These are phyloP conservation scores for Epirrita christyi DNA, from an alignment of 2,888 invertebrate genomes.

Conservation along the genomic window DNA sequence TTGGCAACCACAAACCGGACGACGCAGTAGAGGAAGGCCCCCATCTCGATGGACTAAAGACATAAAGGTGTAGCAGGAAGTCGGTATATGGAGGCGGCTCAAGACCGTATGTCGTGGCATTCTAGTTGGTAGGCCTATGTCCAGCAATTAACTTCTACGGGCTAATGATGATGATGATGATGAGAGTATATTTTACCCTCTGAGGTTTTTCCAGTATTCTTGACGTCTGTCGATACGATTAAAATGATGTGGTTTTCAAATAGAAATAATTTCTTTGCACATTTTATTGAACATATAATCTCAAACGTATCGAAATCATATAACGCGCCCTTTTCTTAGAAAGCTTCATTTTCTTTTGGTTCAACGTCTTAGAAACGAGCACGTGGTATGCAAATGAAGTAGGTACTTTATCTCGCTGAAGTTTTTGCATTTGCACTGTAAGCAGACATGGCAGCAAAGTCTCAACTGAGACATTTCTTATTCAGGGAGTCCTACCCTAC, in stretches of 20 bases:
- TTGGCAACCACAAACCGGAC: too few relatives aligned
- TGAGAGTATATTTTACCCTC: background rate
- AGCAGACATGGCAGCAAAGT: slow-evolving; percentile 20
- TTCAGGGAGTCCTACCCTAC: slow-evolving; percentile 12
- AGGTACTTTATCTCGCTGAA: slow-evolving; percentile 26
- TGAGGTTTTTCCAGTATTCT: too few relatives aligned
- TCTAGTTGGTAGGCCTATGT: too few relatives aligned
- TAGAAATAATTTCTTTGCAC: slow-evolving; percentile 9
- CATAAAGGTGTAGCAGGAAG: too few relatives aligned
- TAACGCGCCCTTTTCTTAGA: slow-evolving; percentile 14
- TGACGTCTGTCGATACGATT: slow-evolving; percentile 6
- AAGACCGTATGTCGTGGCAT: too few relatives aligned
- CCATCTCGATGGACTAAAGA: too few relatives aligned
- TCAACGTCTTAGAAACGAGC: slow-evolving; percentile 25
- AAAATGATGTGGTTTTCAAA: slow-evolving; percentile 9
- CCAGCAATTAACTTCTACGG: too few relatives aligned
- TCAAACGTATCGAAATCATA: slow-evolving; percentile 9
- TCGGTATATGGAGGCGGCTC: too few relatives aligned
- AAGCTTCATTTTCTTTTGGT: slow-evolving; percentile 25
- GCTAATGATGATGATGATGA: background rate
- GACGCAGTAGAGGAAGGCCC: too few relatives aligned
- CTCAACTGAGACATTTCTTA: slow-evolving; percentile 27
- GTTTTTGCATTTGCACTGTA: slow-evolving; percentile 13
- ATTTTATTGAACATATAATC: slow-evolving; percentile 18
- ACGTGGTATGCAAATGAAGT: slow-evolving; percentile 31